Evolutionary conservation across 1,140 invertebrate species (phyloP), one percentile per base, ranked within the genome.

Genomic region (Pachypsylla venusta): DNA sequence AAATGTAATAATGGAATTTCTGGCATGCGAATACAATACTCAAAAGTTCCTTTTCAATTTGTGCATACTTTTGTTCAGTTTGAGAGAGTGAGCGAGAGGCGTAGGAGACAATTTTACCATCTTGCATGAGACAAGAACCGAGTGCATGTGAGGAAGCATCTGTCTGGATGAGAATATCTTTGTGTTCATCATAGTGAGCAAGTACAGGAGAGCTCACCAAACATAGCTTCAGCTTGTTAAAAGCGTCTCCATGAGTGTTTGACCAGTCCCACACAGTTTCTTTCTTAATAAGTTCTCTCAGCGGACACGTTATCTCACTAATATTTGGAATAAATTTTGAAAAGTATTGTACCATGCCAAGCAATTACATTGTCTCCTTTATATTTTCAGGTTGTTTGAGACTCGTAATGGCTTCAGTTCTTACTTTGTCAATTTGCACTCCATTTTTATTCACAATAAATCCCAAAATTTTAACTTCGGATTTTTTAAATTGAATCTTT

Each of bases 271-370:
- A 74, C 2, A 25, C 1, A 0, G 28, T 19, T 19, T 66, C 62
- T 62, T 71, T 69, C 53, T 68, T 67, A 2, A 65, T 66, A 24
- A 73, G 60, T 12, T 67, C 60, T 0, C 68, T 67, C 16, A 74
- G 48, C 1, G 68, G 69, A 20, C 60, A 57, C 1, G 69, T 64
- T n/a, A 67, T 66, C 28, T 61, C 12, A 13, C 71, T 67, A 62
- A 71, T 70, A 20, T 66, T 63, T n/a, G 63, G 22, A 2, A 76
- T 61, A 64, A 73, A 75, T 28, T 67, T 56, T 25, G 67, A 40
- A 59, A 72, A 71, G 64, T 70, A 76, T 3, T 66, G 64, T 2
- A 67, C 62, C 35, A 76, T 64, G 1, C 76, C 75, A 0, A 77
- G 42, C 60, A 79, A 75, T 35, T 67, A 25, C 35, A 69, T 57